A percentile compares a stretch with the other conserved stretches of the same genome.
Conservation (phyloP, 1,140 invertebrate genomes). For the Chironomus striatipennis region DNA sequence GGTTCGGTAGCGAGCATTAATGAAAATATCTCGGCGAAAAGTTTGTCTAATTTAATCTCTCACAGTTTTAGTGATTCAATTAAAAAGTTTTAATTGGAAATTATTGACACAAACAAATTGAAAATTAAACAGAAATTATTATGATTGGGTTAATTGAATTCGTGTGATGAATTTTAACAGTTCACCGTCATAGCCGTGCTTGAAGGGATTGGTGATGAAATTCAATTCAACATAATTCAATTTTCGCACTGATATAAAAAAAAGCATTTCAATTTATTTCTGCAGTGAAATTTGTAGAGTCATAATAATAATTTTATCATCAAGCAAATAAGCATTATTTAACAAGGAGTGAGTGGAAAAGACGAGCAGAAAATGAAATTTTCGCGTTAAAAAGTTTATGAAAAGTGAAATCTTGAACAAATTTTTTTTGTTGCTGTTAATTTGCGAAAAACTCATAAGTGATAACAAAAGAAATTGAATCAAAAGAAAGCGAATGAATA, state of each 20-base stretch:
- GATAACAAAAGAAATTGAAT: constrained; percentile 3
- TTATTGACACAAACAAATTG: background rate
- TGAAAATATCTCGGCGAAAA: background rate
- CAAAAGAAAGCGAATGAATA: background rate
- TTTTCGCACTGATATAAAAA: too few species aligned
- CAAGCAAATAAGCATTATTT: background rate
- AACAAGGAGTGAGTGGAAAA: background rate
- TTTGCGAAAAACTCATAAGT: background rate
- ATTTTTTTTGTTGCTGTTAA: background rate
- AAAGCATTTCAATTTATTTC: too few species aligned
- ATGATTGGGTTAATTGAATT: background rate
- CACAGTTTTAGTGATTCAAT: background rate
- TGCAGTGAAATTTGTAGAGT: too few species aligned
- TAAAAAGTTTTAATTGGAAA: background rate
- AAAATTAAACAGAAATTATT: background rate
- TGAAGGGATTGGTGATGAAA: background rate
- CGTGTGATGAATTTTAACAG: background rate
- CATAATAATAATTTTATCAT: too few species aligned
- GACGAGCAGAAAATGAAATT: background rate
- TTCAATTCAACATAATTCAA: background rate
- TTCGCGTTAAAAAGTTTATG: background rate
- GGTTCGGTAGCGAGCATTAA: background rate
- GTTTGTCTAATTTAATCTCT: background rate
- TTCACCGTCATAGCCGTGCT: too few species aligned
- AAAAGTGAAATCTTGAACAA: background rate